Evolutionary conservation across 2,113 vertebrate genomes (phyloP).

Genomic region (Pelusios castaneus): DNA sequence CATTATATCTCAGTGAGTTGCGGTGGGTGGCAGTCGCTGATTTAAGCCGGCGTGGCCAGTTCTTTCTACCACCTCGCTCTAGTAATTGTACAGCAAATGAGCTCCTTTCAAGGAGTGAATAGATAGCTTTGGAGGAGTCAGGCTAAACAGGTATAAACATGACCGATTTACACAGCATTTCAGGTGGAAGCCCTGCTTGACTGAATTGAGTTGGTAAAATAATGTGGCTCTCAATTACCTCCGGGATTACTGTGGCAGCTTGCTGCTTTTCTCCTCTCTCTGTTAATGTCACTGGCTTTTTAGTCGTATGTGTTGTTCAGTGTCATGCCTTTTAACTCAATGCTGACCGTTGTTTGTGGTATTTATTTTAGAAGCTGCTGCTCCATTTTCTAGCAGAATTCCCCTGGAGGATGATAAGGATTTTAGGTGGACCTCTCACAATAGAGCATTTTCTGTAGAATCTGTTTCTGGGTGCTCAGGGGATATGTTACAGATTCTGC

Average conservation of each 20-base stretch:
- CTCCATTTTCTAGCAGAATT: not conserved
- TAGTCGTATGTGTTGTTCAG: not conserved
- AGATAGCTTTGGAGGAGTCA: not conserved
- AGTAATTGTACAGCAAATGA: not conserved
- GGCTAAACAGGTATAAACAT: not conserved
- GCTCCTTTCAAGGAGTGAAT: not conserved
- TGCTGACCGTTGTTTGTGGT: not conserved
- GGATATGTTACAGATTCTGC: not conserved
- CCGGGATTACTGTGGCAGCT: conserved; percentile 23
- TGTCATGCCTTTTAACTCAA: conserved; percentile 1
- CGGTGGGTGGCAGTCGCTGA: not conserved
- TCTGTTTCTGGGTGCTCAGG: conserved; percentile 27
- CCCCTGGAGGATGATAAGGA: not conserved
- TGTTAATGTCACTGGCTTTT: not conserved
- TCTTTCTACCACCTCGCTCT: not conserved
- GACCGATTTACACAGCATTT: conserved; percentile 22
- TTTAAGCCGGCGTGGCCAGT: not conserved
- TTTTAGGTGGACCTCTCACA: not conserved
- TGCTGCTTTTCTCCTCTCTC: not conserved
- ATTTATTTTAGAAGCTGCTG: conserved; percentile 16
- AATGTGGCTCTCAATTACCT: conserved; percentile 22
- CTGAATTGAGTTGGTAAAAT: not conserved
- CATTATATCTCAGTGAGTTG: fast-evolving
- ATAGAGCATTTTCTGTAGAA: not conserved
- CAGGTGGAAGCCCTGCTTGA: conserved; percentile 7